Percentiles rank a stretch among this genome's conserved stretches.
Evolutionary conservation across 2,113 vertebrate genomes (phyloP).

Genomic region (Hepsetus odoe): DNA sequence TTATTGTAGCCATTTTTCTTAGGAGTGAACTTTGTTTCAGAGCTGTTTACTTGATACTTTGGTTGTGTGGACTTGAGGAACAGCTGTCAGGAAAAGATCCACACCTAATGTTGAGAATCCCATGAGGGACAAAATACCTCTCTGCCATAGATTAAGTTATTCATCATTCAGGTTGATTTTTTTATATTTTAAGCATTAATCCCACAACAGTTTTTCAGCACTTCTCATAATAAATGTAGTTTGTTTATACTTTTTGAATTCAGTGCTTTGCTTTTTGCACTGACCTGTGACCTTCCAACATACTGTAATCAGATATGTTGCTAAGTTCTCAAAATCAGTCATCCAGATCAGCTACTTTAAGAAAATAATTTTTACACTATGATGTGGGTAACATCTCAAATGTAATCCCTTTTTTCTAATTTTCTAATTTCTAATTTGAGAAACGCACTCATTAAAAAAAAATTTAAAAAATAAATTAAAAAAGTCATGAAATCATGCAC

Average conservation of each 20-base stretch:
- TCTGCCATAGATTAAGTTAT: slow-evolving; percentile 10
- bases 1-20: not conserved
- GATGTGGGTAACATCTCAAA: not conserved
- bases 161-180: not conserved
- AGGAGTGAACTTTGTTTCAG: not conserved
- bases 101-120: slow-evolving; percentile 10
- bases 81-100: slow-evolving; percentile 7
- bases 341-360: not conserved
- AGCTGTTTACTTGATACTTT: not conserved
- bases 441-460: not conserved
- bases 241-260: slow-evolving; percentile 13
- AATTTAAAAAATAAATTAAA: too few species aligned
- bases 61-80: slow-evolving; percentile 3
- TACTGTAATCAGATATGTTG: not conserved
- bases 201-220: not conserved
- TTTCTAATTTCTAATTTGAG: not conserved
- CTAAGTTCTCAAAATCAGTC: not conserved
- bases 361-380: not conserved
- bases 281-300: not conserved
- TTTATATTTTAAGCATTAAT: not conserved
- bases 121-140: not conserved
- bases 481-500: too few species aligned
- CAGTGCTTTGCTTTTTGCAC: not conserved
- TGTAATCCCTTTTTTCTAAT: not conserved
- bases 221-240: not conserved